Conservation (phyloP, 2,113 vertebrate species). For the Gallinago jamesoni region DNA sequence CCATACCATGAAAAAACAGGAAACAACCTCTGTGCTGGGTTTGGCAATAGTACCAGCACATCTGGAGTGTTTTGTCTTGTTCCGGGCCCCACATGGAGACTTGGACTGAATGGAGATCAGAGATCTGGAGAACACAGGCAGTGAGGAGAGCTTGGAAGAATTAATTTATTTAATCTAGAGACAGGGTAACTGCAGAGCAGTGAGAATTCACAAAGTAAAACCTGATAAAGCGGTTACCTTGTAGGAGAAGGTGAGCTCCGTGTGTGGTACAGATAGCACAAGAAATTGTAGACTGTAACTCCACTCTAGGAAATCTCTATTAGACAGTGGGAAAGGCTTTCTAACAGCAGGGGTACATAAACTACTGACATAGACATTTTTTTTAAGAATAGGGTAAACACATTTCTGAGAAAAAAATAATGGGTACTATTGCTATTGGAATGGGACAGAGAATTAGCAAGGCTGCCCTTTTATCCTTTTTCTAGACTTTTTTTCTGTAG, state of each 20-base stretch:
- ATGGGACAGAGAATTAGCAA: neutral
- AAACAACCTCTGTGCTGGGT: neutral
- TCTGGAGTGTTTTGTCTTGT: neutral
- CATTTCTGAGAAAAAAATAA: neutral
- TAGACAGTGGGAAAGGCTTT: neutral
- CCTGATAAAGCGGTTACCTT: neutral
- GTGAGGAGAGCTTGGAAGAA: neutral
- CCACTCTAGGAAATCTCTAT: neutral
- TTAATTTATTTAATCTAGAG: neutral
- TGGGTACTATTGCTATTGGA: neutral
- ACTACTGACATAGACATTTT: neutral
- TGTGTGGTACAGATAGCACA: neutral
- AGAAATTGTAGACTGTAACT: neutral
- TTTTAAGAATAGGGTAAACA: neutral
- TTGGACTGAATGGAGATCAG: neutral
- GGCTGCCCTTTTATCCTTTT: neutral
- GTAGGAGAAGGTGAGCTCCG: accelerated
- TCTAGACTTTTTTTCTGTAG: neutral
- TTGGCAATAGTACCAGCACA: neutral
- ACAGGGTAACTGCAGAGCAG: neutral
- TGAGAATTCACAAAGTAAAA: neutral
- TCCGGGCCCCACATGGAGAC: neutral
- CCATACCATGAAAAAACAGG: neutral
- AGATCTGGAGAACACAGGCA: neutral
- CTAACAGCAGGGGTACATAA: neutral